phyloP scores from a whole-genome alignment of 2,888 invertebrate species.

The Oligia fasciuncula region DNA sequence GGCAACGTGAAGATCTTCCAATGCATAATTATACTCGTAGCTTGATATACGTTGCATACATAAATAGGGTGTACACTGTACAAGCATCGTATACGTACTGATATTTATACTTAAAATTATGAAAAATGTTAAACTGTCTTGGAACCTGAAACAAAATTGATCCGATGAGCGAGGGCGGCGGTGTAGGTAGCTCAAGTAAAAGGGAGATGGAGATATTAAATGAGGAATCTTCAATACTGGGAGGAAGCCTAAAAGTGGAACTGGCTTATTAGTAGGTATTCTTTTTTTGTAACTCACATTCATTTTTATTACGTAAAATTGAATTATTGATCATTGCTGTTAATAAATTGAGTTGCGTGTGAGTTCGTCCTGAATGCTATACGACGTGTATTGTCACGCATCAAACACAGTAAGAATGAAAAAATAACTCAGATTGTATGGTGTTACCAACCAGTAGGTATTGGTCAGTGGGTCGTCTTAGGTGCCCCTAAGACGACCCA shows the following conservation, averaged over 20 bases:
- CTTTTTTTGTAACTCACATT: not conserved
- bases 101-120: not conserved
- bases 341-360: not conserved
- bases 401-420: not conserved
- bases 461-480: too few species aligned
- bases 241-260: slow-evolving; percentile 1
- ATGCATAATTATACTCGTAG: slow-evolving; percentile 16
- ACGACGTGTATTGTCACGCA: too few species aligned
- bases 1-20: not conserved
- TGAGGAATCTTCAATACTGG: slow-evolving; percentile 27
- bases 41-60: not conserved
- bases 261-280: not conserved
- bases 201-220: slow-evolving; percentile 43
- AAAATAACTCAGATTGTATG: not conserved
- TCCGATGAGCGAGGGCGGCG: slow-evolving; percentile 34
- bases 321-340: not conserved
- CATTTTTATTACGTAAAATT: not conserved
- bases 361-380: not conserved
- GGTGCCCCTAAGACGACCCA: too few species aligned
- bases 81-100: not conserved
- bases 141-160: slow-evolving; percentile 52
- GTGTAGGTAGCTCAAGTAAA: slow-evolving; percentile 5
- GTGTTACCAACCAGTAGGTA: too few species aligned
- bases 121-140: slow-evolving; percentile 45
- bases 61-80: not conserved